phyloP scores from a whole-genome alignment of 2,888 invertebrate species.

The Chydorus sphaericus region DNA sequence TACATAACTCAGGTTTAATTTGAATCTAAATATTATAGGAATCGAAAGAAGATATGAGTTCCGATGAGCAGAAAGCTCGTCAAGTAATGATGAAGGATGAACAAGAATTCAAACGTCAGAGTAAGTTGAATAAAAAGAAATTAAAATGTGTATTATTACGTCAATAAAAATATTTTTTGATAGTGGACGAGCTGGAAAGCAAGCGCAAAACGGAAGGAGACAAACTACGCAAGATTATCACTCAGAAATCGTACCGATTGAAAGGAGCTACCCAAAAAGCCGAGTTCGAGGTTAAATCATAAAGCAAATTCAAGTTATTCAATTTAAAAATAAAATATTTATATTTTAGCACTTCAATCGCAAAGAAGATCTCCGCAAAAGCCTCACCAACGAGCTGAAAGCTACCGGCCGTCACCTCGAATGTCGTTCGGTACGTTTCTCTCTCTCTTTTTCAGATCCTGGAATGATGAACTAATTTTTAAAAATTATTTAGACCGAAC shows the following conservation, averaged over 20 bases:
- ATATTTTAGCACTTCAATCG: not conserved
- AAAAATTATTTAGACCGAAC: not conserved
- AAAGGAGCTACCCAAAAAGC: not conserved
- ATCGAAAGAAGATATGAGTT: not conserved
- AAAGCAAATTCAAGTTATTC: not conserved
- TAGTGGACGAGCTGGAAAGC: not conserved
- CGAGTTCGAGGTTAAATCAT: not conserved
- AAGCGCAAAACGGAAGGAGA: not conserved
- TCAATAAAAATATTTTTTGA: too few species aligned
- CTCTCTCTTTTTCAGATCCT: too few species aligned
- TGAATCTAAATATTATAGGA: not conserved
- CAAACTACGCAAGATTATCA: not conserved
- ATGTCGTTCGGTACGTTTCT: slow-evolving; percentile 2
- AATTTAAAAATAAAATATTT: not conserved
- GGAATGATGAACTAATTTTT: not conserved
- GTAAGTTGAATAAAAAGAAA: not conserved
- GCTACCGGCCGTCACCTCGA: not conserved
- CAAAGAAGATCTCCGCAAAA: not conserved
- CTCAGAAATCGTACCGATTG: not conserved
- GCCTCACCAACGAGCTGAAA: not conserved
- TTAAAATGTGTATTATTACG: too few species aligned
- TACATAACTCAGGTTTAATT: too few species aligned
- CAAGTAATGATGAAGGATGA: not conserved
- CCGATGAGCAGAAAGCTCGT: not conserved
- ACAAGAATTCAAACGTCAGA: not conserved